Evolutionary conservation across 2,797 vertebrate genomes (phyloP).

Genomic region (Chloroceryle inda): DNA sequence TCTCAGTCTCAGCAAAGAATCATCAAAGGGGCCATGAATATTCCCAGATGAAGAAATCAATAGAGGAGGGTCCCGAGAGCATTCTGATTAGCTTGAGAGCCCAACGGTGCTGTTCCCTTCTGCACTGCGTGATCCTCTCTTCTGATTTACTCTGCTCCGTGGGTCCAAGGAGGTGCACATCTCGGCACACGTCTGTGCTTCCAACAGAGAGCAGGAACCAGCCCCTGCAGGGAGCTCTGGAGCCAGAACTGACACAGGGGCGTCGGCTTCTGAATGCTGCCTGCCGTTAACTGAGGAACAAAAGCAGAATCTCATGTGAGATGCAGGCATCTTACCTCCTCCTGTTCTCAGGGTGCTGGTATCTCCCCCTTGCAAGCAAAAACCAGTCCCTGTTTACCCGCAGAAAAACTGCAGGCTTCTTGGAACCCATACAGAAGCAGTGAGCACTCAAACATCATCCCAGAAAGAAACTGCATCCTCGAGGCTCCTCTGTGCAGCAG

Average conservation of each 20-base stretch:
- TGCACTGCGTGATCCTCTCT: rapidly evolving
- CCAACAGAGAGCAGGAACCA: neutral
- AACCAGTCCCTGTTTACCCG: neutral
- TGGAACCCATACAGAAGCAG: neutral
- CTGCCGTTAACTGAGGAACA: neutral
- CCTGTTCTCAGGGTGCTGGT: neutral
- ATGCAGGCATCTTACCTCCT: neutral
- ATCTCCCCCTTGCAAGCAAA: neutral
- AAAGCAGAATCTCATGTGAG: neutral
- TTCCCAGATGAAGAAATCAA: neutral
- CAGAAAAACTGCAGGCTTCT: neutral
- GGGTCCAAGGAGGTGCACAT: neutral
- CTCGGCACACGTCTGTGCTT: rapidly evolving
- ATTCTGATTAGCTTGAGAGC: neutral
- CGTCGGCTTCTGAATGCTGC: neutral
- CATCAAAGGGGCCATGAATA: neutral
- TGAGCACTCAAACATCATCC: neutral
- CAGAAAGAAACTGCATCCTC: neutral
- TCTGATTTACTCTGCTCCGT: neutral
- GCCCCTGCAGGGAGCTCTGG: neutral
- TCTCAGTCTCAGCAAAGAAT: neutral
- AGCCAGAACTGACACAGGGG: rapidly evolving
- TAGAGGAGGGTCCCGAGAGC: neutral
- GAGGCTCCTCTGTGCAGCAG: neutral
- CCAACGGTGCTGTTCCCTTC: rapidly evolving